These are phyloP conservation scores for Centrocercus urophasianus DNA, from an alignment of 2,113 vertebrate species.

Conservation along the genomic window DNA sequence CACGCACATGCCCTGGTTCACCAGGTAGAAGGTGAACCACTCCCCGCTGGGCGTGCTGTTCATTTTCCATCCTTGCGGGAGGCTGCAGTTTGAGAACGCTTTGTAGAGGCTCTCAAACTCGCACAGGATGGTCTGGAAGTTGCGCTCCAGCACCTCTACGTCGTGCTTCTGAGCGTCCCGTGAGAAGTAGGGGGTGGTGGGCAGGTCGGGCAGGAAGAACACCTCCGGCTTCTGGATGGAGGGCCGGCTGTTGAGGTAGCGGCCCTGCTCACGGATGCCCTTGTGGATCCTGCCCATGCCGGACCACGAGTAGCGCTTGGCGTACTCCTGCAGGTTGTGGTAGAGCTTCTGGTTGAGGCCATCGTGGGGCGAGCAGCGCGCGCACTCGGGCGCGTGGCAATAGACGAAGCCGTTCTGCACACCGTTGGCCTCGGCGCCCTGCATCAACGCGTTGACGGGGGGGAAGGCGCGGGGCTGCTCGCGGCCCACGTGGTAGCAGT, in stretches of 20 bases:
- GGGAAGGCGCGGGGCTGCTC: slow-evolving; percentile 87
- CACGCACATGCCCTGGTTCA: slow-evolving; percentile 93
- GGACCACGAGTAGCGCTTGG: slow-evolving; percentile 98
- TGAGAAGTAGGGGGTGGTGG: slow-evolving; percentile 91
- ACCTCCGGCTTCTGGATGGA: slow-evolving; percentile 97
- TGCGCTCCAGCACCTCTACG: slow-evolving; percentile 94
- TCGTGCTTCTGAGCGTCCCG: slow-evolving; percentile 96
- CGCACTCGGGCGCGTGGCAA: slow-evolving; percentile 91
- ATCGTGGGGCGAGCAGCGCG: slow-evolving; percentile 87
- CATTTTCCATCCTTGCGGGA: slow-evolving; percentile 92
- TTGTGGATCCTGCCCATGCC: slow-evolving; percentile 99
- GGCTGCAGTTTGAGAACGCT: slow-evolving; percentile 88
- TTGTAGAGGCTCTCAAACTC: slow-evolving; percentile 95
- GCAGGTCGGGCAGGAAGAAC: slow-evolving; percentile 95
- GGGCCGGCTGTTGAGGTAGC: slow-evolving; percentile 87
- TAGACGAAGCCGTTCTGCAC: slow-evolving; percentile 90
- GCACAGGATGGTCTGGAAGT: slow-evolving; percentile 91
- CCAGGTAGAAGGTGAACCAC: slow-evolving; percentile 97
- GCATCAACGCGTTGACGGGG: slow-evolving; percentile 78
- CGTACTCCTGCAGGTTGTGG: slow-evolving; percentile 96
- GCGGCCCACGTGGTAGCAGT: slow-evolving; percentile 95
- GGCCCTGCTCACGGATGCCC: slow-evolving; percentile 92
- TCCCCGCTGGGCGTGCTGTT: slow-evolving; percentile 93
- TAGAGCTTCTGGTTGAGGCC: slow-evolving; percentile 96
- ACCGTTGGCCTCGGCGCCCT: slow-evolving; percentile 74